phyloP scores from a whole-genome alignment of 1,140 invertebrate species.

The Drosophila leontia region DNA sequence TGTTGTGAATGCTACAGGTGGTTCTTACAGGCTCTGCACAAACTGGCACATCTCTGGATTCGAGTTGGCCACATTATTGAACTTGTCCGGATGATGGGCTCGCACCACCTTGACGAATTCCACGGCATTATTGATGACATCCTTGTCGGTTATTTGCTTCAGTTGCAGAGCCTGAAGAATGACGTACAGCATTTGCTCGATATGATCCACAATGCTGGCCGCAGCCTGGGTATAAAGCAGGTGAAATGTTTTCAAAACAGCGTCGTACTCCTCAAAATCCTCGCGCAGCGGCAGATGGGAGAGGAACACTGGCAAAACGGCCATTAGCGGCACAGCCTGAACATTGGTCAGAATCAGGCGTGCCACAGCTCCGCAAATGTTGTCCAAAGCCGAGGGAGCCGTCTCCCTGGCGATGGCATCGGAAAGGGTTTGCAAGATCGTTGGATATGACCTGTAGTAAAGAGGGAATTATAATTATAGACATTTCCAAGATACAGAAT shows the following conservation, averaged over 20 bases:
- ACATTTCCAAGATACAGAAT: no score
- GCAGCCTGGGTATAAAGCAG: conserved; percentile 88
- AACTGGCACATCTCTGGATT: conserved; percentile 65
- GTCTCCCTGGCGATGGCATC: conserved; percentile 88
- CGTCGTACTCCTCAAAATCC: conserved; percentile 91
- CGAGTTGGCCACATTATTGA: conserved; percentile 78
- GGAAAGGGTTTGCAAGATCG: conserved; percentile 89
- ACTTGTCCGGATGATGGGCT: conserved; percentile 87
- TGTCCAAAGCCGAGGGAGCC: conserved; percentile 89
- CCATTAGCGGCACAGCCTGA: conserved; percentile 88
- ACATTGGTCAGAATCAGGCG: conserved; percentile 90
- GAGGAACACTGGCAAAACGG: conserved; percentile 90
- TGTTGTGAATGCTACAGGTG: not conserved
- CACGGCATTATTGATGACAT: conserved; percentile 74
- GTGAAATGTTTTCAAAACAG: conserved; percentile 89
- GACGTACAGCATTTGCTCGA: conserved; percentile 86
- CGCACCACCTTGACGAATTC: conserved; percentile 86
- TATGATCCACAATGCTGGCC: conserved; percentile 85
- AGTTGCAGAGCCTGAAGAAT: conserved; percentile 86
- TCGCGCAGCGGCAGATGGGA: conserved; percentile 90
- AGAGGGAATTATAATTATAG: not conserved
- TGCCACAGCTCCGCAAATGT: conserved; percentile 91
- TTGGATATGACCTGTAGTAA: conserved; percentile 66
- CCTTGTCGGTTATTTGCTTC: conserved; percentile 76
- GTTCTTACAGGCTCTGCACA: conserved; percentile 61